phyloP scores from a whole-genome alignment of 2,888 invertebrate species.

The Trichopria drosophilae region DNA sequence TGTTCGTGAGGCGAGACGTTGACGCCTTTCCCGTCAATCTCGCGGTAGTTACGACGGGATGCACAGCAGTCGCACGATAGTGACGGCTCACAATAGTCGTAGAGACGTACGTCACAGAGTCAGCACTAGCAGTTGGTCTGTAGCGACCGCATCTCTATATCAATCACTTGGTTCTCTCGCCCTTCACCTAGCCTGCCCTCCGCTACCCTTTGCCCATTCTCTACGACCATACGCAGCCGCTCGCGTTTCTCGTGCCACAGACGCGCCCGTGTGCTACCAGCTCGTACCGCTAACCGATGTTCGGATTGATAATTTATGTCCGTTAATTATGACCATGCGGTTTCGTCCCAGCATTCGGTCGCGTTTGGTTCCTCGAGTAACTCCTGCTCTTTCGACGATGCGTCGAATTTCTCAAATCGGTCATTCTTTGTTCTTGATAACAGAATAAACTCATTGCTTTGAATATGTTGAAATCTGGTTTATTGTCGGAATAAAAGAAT shows the following conservation, averaged over 20 bases:
- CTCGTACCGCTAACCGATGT: constrained; percentile 51
- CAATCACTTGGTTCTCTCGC: constrained; percentile 54
- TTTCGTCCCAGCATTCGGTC: constrained; percentile 45
- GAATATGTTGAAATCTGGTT: too few relatives aligned
- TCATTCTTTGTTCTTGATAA: too few relatives aligned
- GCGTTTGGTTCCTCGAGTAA: constrained; percentile 40
- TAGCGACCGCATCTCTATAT: constrained; percentile 57
- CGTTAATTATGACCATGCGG: constrained; percentile 56
- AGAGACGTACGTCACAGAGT: constrained; percentile 57
- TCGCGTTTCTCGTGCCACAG: constrained; percentile 36
- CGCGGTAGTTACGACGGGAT: too few relatives aligned
- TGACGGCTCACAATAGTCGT: constrained; percentile 43
- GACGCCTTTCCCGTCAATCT: too few relatives aligned
- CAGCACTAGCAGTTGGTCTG: constrained; percentile 55
- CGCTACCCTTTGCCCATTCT: constrained; percentile 36
- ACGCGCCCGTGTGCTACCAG: constrained; percentile 41
- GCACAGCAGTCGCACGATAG: constrained; percentile 14
- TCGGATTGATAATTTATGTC: constrained; percentile 58
- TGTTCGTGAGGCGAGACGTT: too few relatives aligned
- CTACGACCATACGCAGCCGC: constrained; percentile 33
- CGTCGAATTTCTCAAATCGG: background rate
- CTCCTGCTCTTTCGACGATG: background rate
- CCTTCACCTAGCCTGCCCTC: constrained; percentile 45
- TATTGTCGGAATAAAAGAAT: too few relatives aligned
- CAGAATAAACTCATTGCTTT: too few relatives aligned